Base-by-base conservation (phyloP, 1,140 invertebrate genomes). In the Tetramorium parvispinum region DNA sequence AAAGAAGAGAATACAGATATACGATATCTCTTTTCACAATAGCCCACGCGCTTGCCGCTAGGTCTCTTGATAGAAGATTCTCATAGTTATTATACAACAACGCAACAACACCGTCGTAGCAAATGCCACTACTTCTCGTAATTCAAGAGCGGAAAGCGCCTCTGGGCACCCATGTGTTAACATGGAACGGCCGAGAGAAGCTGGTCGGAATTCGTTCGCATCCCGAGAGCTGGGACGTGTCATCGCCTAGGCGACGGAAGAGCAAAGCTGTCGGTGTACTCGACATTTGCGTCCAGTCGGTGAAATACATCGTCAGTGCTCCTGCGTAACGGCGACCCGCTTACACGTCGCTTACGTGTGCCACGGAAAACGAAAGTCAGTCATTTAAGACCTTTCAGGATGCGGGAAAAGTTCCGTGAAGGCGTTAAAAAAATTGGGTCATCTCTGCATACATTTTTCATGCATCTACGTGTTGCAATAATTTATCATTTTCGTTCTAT, bases 191-290 rank as follows among this genome's bases (percentile, higher is more conserved):
- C 21, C 21, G 55, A 83, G 68, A 11, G 53, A 63, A 61, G 24
- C 68, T 24, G 40, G 37, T 43, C 10, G 13, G 53, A 61, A 83
- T 75, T 83, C 16, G 78, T 57, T n/a, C 40, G 24, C 37, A 21
- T 61, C 7, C 40, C 13, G 53, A 83, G 87, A 83, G 77, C 73
- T 13, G n/a, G 73, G 59, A 85, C 91, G 88, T 92, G 91, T 87
- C 87, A 89, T 92, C 68, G 63, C 88, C 90, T 90, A 88, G 91
- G 88, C n/a, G 82, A 92, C 90, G 53, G 43, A 43, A 87, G 63
- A 49, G 40, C 61, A n/a, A 32, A 70, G 11, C 10, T 37, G 68
- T 27, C 46, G 7, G 49, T 73, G 53, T 73, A 78, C 59, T 78
- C 59, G 82, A 63, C 57, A 24, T 51, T 49, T 75, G 18, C 16